Percentiles rank a stretch among this genome's conserved stretches.
Evolutionary conservation across 2,113 vertebrate genomes (phyloP).

Genomic region (Pedetes capensis): DNA sequence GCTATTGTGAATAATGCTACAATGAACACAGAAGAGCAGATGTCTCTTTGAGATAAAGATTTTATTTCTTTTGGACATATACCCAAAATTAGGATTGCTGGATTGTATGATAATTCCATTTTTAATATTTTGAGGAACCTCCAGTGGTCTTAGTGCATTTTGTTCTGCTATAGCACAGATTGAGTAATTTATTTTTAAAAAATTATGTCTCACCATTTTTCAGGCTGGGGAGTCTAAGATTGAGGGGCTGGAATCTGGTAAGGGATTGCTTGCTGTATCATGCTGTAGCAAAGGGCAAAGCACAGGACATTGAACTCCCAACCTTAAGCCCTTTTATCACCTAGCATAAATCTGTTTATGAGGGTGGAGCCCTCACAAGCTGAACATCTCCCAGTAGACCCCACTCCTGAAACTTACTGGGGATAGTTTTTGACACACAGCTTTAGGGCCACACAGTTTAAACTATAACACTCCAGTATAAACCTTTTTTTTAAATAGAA

Average conservation of each 20-base stretch:
- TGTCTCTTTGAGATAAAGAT: background rate
- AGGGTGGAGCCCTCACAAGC: background rate
- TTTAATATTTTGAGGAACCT: background rate
- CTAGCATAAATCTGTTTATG: background rate
- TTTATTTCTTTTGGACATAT: background rate
- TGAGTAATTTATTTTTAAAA: background rate
- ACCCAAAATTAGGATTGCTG: too few species aligned
- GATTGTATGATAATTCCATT: background rate
- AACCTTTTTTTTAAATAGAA: background rate
- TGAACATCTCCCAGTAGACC: background rate
- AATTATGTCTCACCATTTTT: background rate
- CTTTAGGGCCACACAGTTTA: background rate
- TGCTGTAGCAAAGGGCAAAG: background rate
- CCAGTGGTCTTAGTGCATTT: background rate
- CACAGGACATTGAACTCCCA: background rate
- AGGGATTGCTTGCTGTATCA: background rate
- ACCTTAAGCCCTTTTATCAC: background rate
- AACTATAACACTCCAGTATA: too few species aligned
- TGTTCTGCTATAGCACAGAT: background rate
- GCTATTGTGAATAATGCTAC: too few species aligned
- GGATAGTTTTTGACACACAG: background rate
- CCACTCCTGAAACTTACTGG: background rate
- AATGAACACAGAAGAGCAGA: too few species aligned
- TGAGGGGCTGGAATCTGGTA: background rate
- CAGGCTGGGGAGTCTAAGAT: background rate